Percentiles rank a stretch among this genome's conserved stretches.
Evolutionary conservation across 2,888 invertebrate genomes (phyloP).

Genomic region (Drosophila stalkeri): DNA sequence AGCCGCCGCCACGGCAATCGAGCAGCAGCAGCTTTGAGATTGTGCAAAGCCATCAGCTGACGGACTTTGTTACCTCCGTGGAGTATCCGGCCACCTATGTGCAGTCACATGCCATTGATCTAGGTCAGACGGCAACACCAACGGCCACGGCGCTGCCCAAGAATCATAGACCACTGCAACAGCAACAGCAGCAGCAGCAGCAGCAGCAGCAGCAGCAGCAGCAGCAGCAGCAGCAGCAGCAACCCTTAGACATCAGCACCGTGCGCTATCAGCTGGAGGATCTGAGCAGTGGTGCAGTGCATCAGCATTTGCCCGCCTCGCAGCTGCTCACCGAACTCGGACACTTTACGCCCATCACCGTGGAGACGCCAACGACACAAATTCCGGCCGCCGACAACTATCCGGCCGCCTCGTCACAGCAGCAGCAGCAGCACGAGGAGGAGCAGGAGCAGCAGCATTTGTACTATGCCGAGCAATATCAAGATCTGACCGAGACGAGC

Average conservation of each 20-base stretch:
- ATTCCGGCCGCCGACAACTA: slow-evolving; percentile 69
- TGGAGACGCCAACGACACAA: slow-evolving; percentile 52
- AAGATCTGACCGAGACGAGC: slow-evolving; percentile 49
- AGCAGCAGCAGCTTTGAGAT: slow-evolving; percentile 78
- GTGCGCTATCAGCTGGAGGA: slow-evolving; percentile 77
- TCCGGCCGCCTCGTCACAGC: slow-evolving; percentile 78
- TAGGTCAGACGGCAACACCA: slow-evolving; percentile 87
- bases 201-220: slow-evolving; percentile 4
- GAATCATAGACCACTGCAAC: slow-evolving; percentile 39
- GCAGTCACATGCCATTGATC: slow-evolving; percentile 86
- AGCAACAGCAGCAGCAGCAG: slow-evolving; percentile 8
- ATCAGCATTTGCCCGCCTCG: slow-evolving; percentile 78
- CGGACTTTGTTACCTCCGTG: slow-evolving; percentile 89
- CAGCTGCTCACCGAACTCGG: slow-evolving; percentile 80
- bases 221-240: slow-evolving; percentile 10
- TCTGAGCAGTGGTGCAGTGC: slow-evolving; percentile 67
- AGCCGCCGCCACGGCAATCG: slow-evolving; percentile 2
- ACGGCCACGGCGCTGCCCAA: slow-evolving; percentile 71
- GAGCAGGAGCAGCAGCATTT: slow-evolving; percentile 43
- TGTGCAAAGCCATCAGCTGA: slow-evolving; percentile 88
- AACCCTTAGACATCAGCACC: slow-evolving; percentile 56
- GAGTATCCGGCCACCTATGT: slow-evolving; percentile 90
- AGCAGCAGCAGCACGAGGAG: slow-evolving; percentile 50
- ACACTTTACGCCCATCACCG: slow-evolving; percentile 32
- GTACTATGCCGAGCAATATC: slow-evolving; percentile 57